A percentile compares a stretch with the other conserved stretches of the same genome.
These are phyloP conservation scores for Hirudinaria manillensis DNA, from an alignment of 2,888 invertebrate species.

Conservation along the genomic window DNA sequence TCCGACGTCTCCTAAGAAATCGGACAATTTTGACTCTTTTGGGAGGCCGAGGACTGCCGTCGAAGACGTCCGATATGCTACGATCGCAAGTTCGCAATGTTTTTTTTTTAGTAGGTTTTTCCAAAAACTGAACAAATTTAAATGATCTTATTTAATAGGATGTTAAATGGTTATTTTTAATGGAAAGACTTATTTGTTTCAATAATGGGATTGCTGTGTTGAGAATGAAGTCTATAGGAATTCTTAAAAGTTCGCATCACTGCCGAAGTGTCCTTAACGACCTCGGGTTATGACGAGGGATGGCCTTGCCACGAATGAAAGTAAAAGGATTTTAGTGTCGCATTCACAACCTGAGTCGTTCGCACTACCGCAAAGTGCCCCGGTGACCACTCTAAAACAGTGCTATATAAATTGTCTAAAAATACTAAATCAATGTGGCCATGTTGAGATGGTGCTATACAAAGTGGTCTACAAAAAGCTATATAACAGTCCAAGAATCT, in stretches of 20 bases:
- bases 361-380: no score
- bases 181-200: neutral
- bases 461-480: no score
- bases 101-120: neutral
- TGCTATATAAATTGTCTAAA: no score
- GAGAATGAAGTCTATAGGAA: no score
- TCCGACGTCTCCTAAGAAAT: conserved; percentile 24
- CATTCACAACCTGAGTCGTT: no score
- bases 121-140: neutral
- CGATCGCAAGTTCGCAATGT: neutral
- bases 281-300: neutral
- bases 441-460: no score
- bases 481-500: no score
- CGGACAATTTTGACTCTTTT: conserved; percentile 20
- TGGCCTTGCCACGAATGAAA: no score
- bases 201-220: no score
- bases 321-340: no score
- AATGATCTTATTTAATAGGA: neutral
- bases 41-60: conserved; percentile 20
- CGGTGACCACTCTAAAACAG: no score
- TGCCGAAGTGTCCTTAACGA: neutral
- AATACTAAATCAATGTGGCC: no score
- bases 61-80: conserved; percentile 15
- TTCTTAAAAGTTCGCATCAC: neutral
- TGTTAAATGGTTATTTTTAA: neutral